Evolutionary conservation across 2,113 vertebrate genomes (phyloP).

Genomic region (Gymnarchus niloticus): DNA sequence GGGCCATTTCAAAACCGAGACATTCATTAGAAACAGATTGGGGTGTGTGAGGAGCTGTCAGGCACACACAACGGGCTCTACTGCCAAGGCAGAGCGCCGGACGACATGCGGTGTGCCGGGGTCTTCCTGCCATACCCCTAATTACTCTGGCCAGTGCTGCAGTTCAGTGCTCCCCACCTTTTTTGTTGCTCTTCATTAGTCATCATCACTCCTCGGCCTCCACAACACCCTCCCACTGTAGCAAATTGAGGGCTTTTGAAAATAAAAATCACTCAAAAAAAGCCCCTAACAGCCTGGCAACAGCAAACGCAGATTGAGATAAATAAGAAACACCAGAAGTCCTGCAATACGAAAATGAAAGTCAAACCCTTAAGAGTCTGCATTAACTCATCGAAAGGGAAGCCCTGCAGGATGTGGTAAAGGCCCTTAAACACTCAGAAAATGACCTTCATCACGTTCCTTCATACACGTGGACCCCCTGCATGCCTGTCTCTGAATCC

Average conservation of each 20-base stretch:
- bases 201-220: background rate
- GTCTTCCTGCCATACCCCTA: background rate
- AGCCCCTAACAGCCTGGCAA: background rate
- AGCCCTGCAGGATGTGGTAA: background rate
- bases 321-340: background rate
- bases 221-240: background rate
- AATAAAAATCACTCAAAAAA: slow-evolving; percentile 13
- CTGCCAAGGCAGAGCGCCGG: slow-evolving; percentile 34
- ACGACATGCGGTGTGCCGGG: slow-evolving; percentile 19
- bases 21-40: background rate
- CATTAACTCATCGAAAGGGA: background rate
- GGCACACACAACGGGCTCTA: slow-evolving; percentile 26
- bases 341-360: background rate
- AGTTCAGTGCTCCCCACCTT: slow-evolving; percentile 20
- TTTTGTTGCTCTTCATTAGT: slow-evolving; percentile 24
- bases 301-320: background rate
- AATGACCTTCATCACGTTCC: background rate
- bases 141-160: slow-evolving; percentile 24
- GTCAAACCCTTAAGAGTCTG: background rate
- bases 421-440: background rate
- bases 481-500: background rate
- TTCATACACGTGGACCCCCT: background rate
- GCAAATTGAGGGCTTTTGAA: background rate
- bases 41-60: background rate
- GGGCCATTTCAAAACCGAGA: background rate